Base-by-base conservation (phyloP, 2,113 vertebrate genomes). In the Gymnorhina tibicen region DNA sequence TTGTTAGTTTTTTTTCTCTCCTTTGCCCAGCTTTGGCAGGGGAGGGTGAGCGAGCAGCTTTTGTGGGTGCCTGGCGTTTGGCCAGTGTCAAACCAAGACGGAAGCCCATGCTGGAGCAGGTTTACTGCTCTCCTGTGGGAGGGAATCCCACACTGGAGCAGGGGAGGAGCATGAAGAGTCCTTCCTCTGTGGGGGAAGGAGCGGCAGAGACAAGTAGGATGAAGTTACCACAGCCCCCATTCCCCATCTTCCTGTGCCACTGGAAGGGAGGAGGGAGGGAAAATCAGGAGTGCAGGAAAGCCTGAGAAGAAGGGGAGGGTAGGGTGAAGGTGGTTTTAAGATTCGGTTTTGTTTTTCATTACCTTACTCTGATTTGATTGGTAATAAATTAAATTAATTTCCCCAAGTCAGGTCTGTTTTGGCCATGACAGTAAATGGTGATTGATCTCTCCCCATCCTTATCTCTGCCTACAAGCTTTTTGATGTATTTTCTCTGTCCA, bases 261-360 rank as follows among this genome's bases (percentile, higher is more conserved):
- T 35, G 55, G 17, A 6, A 28, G 37, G 35, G 12, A 50, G 27
- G 4, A 50, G 20, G 32, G 18, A 55, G 41, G 21, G 35, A 55
- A 56, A 74, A 66, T 26, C 19, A 9, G 22, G 30, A 53, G 19
- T 18, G 52, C 24, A 93, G 49, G 13, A 30, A 28, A 81, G 44
- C 10, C 30, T 0, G 0, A 60, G 49, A n/a, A 56, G 10, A 74
- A 74, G 24, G 28, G 26, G 7, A 13, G 14, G 28, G 6, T 16
- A 32, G n/a, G 41, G 7, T 3, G 2, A 75, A 64, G 19, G 26
- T 16, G 8, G 13, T 6, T 59, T 41, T 47, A 70, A 42, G 26
- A 32, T 86, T 53, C n/a, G 28, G 17, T 8, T 79, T 75, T 55
- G 23, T 27, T 86, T 76, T 74, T 77, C 58, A 81, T 55, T 66